Evolutionary conservation across 2,113 vertebrate genomes (phyloP).

Genomic region (Oryzias curvinotus): DNA sequence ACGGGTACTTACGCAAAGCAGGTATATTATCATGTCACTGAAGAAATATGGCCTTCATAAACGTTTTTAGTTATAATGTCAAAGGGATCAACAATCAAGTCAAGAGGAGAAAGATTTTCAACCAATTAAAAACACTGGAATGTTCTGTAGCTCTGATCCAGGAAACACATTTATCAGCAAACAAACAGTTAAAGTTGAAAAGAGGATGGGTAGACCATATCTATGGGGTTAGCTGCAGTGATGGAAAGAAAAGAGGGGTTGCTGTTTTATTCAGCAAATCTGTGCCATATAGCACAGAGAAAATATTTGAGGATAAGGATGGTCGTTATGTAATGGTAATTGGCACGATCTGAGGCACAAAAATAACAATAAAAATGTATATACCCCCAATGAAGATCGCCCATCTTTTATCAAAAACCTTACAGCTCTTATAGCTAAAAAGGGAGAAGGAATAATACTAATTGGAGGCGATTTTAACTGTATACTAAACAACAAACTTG

Average conservation of each 20-base stretch:
- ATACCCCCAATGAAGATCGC: background rate
- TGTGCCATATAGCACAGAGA: background rate
- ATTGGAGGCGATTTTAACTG: background rate
- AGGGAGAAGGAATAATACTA: background rate
- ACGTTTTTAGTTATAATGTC: background rate
- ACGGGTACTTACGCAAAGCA: background rate
- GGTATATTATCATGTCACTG: background rate
- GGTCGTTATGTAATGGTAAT: background rate
- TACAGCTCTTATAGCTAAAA: too few relatives aligned
- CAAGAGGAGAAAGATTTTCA: too few relatives aligned
- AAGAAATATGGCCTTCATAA: background rate
- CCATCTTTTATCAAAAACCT: background rate
- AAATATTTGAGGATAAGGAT: background rate
- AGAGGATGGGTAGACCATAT: background rate
- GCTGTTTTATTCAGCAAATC: background rate
- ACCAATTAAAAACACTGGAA: too few relatives aligned
- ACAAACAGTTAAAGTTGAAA: background rate
- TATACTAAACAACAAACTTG: background rate
- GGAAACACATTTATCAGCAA: background rate
- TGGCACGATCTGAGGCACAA: background rate
- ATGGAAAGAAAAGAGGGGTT: background rate
- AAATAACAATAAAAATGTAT: background rate
- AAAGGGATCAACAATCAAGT: background rate
- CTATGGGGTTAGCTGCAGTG: background rate
- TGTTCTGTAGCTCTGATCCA: conserved; percentile 2